These are phyloP conservation scores for Ceramica pisi DNA, from an alignment of 2,888 invertebrate genomes.

Conservation along the genomic window DNA sequence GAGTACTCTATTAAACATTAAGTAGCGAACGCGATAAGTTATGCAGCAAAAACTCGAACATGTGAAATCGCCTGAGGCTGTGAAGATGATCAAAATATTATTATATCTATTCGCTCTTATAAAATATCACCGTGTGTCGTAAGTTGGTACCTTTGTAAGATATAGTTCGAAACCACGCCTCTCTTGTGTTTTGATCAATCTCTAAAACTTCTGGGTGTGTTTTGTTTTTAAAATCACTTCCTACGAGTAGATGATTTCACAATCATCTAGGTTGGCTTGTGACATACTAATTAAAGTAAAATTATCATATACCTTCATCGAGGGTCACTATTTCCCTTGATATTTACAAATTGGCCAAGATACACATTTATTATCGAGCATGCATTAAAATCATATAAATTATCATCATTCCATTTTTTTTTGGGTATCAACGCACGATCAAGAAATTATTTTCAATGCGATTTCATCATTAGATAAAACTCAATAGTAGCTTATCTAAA, in stretches of 20 bases:
- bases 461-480: background rate
- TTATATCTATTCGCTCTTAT: conserved; percentile 1
- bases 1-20: conserved; percentile 5
- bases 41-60: background rate
- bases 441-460: too few relatives aligned
- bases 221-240: background rate
- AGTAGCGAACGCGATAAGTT: background rate
- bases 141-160: conserved; percentile 4
- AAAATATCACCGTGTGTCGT: conserved; percentile 2
- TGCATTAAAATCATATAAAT: too few relatives aligned
- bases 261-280: background rate
- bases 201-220: background rate
- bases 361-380: too few relatives aligned
- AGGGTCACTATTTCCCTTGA: too few relatives aligned
- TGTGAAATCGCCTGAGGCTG: conserved; percentile 17
- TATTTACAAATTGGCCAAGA: too few relatives aligned
- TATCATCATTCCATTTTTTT: too few relatives aligned
- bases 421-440: too few relatives aligned
- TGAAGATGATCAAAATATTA: conserved; percentile 37
- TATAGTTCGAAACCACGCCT: conserved; percentile 26
- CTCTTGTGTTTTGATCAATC: conserved; percentile 13
- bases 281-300: background rate
- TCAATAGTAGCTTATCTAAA: background rate
- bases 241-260: background rate
- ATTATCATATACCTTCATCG: too few relatives aligned